A percentile compares a stretch with the other conserved stretches of the same genome.
Conservation (phyloP, 2,113 vertebrate genomes). For the Tylochromis polylepis region DNA sequence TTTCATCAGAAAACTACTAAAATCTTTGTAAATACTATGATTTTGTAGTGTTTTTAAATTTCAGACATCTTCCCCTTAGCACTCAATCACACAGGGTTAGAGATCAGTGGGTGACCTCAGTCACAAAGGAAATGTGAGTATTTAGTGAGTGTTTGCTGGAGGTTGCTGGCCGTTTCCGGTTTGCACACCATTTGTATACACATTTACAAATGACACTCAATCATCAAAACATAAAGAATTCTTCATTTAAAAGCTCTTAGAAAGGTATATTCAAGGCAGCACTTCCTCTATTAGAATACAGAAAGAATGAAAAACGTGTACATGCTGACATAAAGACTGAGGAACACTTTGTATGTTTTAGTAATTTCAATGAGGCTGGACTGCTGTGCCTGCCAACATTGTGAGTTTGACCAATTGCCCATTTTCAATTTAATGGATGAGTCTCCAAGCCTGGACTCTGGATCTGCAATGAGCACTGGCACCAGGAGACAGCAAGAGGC, state of each 20-base stretch:
- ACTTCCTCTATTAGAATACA: neutral
- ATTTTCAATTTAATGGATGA: neutral
- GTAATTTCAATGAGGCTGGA: neutral
- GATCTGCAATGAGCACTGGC: neutral
- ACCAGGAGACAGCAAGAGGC: neutral
- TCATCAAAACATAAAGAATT: neutral
- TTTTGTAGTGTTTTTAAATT: neutral
- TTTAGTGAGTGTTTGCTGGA: neutral
- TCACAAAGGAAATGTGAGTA: neutral
- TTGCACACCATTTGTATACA: neutral
- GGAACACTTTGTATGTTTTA: neutral
- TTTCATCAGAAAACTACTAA: neutral
- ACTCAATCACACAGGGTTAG: neutral
- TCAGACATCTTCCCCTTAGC: neutral
- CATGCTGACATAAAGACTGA: neutral
- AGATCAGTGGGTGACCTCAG: neutral
- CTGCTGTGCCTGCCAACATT: neutral
- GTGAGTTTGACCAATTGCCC: neutral
- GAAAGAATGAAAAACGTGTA: neutral
- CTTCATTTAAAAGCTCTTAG: neutral
- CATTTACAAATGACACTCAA: neutral
- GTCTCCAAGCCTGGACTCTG: neutral
- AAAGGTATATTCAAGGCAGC: accelerated
- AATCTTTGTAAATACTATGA: neutral
- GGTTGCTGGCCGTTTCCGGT: neutral